These are phyloP conservation scores for Desmophyllum pertusum DNA, from an alignment of 92 coral and sea anemone genomes.

Conservation along the genomic window DNA sequence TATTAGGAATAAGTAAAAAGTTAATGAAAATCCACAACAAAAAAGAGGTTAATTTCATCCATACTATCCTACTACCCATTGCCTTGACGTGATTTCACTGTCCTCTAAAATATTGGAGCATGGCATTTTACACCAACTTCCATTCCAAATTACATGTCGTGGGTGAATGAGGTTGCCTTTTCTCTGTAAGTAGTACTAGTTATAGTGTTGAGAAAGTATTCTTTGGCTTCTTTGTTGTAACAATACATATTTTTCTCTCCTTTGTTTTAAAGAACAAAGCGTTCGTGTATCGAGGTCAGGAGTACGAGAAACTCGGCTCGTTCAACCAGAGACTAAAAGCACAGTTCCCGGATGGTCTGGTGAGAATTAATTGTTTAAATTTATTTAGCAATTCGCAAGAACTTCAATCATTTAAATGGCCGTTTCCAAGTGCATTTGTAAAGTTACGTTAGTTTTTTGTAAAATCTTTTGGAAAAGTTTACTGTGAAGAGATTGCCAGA, in stretches of 20 bases:
- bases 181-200: neutral
- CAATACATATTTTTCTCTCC: neutral
- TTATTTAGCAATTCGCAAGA: neutral
- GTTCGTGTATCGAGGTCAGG: conserved; percentile 92
- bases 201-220: neutral
- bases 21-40: too few relatives aligned
- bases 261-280: conserved; percentile 75
- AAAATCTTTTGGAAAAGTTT: too few relatives aligned
- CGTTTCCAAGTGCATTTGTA: too few relatives aligned
- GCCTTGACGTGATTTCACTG: neutral
- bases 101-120: neutral
- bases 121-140: neutral
- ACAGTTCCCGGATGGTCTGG: conserved; percentile 98
- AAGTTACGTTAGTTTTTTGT: too few relatives aligned
- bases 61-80: too few relatives aligned
- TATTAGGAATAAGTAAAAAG: too few relatives aligned
- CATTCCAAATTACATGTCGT: neutral
- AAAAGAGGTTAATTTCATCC: too few relatives aligned
- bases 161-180: neutral
- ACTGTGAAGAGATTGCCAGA: too few relatives aligned
- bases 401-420: too few relatives aligned
- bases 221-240: neutral
- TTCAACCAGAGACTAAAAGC: conserved; percentile 87
- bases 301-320: conserved; percentile 86
- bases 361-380: neutral